Base-by-base conservation (phyloP, 2,113 vertebrate genomes). In the Osmerus eperlanus region DNA sequence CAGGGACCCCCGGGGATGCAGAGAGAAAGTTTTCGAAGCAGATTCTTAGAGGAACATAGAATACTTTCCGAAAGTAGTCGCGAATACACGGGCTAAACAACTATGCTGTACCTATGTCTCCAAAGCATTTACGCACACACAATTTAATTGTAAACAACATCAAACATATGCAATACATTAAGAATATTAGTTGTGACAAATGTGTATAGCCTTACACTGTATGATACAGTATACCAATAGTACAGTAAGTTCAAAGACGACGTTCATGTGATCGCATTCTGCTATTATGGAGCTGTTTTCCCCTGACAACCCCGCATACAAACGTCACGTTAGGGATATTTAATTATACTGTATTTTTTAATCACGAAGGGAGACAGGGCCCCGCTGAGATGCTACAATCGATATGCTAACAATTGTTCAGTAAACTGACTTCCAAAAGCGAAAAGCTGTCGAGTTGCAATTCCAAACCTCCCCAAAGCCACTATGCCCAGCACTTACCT, bases 321-420 rank as follows among this genome's bases (percentile, higher is more conserved):
- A 92, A 92, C 94, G 93, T 94, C 94, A 92, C 90, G 92, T 89
- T 90, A 91, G 93, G 90, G 92, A 93, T 94, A 94, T 94, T 94
- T 92, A 93, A 96, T 96, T 94, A 93, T 92, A 86, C 91, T 88
- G 84, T 93, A 92, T 95, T 94, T 93, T 95, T 92, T 88, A 91
- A 94, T 95, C 93, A 91, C 90, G 91, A 87, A 88, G 77, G 90
- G 90, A 90, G 91, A 90, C 93, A 89, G 92, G 92, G 89, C 88
- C 93, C 93, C 84, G 76, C 86, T 89, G 90, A 83, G 89, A 86
- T 83, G 91, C 85, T 89, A 88, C 86, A 88, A 90, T 85, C 91
- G 87, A 92, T 87, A 90, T 41, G 36, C 81, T 82, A 78, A 70
- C 47, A 71, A 56, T 65, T 71, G 69, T 80, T 88, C 84, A 91